These are phyloP conservation scores for Erpobdella octoculata DNA, from an alignment of 2,888 invertebrate genomes.

Conservation along the genomic window DNA sequence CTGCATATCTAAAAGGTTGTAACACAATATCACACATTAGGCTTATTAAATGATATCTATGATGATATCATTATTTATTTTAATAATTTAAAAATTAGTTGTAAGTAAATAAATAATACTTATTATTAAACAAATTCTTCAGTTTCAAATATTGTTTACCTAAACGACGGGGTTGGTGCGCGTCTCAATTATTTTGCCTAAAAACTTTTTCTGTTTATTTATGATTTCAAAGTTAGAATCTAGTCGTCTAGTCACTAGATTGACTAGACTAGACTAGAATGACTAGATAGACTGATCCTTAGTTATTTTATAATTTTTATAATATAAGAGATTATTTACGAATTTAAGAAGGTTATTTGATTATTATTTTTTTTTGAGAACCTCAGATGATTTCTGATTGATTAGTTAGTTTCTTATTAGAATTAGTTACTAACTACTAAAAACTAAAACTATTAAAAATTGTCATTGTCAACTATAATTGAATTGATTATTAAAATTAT, in stretches of 20 bases:
- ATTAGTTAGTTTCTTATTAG: background rate
- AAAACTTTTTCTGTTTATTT: background rate
- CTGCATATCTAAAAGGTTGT: too few species aligned
- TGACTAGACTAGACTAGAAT: too few species aligned
- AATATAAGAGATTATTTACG: too few species aligned
- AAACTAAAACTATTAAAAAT: background rate
- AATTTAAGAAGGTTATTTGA: too few species aligned
- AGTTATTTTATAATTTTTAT: too few species aligned
- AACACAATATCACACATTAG: too few species aligned
- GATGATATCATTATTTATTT: too few species aligned
- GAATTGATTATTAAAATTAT: background rate
- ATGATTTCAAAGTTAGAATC: background rate
- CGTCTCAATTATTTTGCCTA: background rate
- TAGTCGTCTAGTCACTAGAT: too few species aligned
- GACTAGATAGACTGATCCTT: too few species aligned
- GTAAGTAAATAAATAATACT: slow-evolving; percentile 7
- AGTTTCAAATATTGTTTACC: background rate
- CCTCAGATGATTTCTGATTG: too few species aligned
- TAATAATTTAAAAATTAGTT: background rate
- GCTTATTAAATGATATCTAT: too few species aligned
- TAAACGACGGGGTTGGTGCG: background rate
- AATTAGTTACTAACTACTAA: background rate
- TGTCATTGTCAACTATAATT: background rate
- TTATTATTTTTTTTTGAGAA: too few species aligned
- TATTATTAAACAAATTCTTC: background rate